Evolutionary conservation across 2,113 vertebrate genomes (phyloP).

Genomic region (Catagonus wagneri): DNA sequence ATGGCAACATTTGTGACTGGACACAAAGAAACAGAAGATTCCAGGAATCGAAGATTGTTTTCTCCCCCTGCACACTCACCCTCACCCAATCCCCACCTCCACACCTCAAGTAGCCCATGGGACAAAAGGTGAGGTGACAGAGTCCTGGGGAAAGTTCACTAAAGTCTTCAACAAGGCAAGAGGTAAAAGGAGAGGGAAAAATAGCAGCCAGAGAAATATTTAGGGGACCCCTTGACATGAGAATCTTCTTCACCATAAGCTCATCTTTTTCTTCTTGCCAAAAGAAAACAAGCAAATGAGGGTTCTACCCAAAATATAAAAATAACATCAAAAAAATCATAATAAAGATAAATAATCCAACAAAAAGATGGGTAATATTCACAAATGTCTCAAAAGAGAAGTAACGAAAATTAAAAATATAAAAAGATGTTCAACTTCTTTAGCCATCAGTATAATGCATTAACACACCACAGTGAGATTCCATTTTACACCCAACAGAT

Average conservation of each 20-base stretch:
- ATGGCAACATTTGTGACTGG: neutral
- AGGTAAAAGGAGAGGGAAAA: neutral
- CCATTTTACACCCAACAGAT: neutral
- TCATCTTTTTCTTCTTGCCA: neutral
- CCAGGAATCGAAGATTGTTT: neutral
- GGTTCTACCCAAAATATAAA: neutral
- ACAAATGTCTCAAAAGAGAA: constrained; percentile 6
- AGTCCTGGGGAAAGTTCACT: neutral
- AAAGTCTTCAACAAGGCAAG: neutral
- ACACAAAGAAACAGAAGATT: neutral
- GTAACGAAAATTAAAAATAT: constrained; percentile 37
- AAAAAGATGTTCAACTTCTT: neutral
- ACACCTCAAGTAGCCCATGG: neutral
- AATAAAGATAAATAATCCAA: neutral
- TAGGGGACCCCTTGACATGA: neutral
- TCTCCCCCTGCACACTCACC: neutral
- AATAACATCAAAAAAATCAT: neutral
- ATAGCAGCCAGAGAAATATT: neutral
- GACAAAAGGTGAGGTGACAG: neutral
- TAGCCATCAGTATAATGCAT: neutral
- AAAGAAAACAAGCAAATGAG: neutral
- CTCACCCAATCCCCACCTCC: neutral
- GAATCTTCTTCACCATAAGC: neutral
- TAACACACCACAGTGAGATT: neutral
- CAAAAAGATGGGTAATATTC: neutral